These are phyloP conservation scores for Nothocercus nigrocapillus DNA, from an alignment of 2,113 vertebrate genomes.

Conservation along the genomic window DNA sequence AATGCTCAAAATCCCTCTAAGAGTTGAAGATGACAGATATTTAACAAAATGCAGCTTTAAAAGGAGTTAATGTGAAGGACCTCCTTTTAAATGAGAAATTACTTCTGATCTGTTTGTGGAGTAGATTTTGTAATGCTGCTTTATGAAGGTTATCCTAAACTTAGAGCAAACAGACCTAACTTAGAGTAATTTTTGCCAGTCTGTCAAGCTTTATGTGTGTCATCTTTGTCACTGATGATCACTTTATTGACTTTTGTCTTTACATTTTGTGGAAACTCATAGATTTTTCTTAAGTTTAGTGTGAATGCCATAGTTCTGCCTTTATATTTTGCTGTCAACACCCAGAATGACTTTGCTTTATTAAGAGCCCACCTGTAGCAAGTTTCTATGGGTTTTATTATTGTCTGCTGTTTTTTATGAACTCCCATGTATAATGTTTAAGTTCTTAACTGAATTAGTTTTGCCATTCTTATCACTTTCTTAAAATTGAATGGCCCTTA, in stretches of 20 bases:
- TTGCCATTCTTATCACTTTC: not conserved
- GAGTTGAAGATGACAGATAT: not conserved
- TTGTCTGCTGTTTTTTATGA: not conserved
- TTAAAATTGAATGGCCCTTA: not conserved
- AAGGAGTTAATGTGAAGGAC: not conserved
- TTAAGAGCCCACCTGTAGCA: not conserved
- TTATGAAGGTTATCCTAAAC: not conserved
- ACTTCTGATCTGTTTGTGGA: not conserved
- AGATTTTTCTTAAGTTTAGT: not conserved
- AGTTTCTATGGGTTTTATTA: not conserved
- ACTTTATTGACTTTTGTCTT: not conserved
- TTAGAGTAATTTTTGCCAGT: no score
- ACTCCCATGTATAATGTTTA: not conserved
- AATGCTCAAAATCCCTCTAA: conserved; percentile 18
- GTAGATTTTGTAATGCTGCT: not conserved
- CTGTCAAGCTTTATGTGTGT: not conserved
- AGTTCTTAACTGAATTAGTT: not conserved
- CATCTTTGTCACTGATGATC: not conserved
- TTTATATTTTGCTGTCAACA: not conserved
- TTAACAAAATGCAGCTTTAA: not conserved
- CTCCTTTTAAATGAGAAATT: not conserved
- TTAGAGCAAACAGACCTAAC: not conserved
- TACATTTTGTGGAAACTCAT: not conserved
- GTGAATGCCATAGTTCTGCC: not conserved
- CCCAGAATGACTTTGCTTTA: not conserved